Evolutionary conservation across 2,797 vertebrate genomes (phyloP).

Genomic region (Ceryle rudis): DNA sequence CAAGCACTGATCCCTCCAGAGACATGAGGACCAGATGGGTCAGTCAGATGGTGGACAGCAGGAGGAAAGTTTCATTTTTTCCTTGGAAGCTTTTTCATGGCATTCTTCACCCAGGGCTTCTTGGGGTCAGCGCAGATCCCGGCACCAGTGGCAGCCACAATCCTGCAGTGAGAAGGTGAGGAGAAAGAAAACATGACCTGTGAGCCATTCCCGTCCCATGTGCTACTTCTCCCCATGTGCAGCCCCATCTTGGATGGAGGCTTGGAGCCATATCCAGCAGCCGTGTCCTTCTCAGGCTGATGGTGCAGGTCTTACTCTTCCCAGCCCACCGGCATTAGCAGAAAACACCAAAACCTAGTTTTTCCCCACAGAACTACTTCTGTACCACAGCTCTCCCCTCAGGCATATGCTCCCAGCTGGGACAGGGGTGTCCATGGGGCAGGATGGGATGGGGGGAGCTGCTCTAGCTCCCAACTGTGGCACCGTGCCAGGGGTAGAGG

Average conservation of each 20-base stretch:
- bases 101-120: neutral
- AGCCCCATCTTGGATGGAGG: neutral
- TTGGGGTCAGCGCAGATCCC: neutral
- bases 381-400: neutral
- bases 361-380: neutral
- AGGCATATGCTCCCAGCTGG: neutral
- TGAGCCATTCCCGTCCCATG: neutral
- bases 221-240: neutral
- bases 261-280: neutral
- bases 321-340: neutral
- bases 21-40: accelerated
- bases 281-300: neutral
- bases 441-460: neutral
- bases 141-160: accelerated
- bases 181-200: neutral
- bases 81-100: accelerated
- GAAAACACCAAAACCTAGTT: neutral
- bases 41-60: accelerated
- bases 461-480: neutral
- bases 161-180: neutral
- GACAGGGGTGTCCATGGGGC: neutral
- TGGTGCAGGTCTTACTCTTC: neutral
- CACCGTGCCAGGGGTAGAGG: accelerated
- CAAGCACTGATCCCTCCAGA: neutral
- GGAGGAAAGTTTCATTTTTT: neutral